Evolutionary conservation across 2,888 invertebrate species (phyloP).

Genomic region (Baronia brevicornis): DNA sequence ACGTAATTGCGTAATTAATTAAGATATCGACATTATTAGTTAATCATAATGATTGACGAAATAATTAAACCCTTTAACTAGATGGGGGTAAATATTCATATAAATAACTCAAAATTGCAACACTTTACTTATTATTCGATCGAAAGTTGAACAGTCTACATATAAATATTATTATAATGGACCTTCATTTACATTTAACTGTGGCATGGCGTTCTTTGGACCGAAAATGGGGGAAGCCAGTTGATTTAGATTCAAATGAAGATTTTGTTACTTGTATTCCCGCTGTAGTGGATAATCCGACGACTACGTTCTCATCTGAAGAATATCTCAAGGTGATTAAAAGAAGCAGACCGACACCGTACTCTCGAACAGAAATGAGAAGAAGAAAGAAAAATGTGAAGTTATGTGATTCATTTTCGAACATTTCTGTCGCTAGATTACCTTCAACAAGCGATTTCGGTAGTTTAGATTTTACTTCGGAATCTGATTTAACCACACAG

Average conservation of each 20-base stretch:
- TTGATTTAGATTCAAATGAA: constrained; percentile 37
- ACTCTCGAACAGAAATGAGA: not conserved
- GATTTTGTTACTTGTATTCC: constrained; percentile 29
- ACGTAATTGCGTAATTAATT: too few relatives aligned
- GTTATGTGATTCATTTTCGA: constrained; percentile 30
- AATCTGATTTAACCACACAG: not conserved
- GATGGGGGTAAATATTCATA: too few relatives aligned
- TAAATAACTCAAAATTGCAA: too few relatives aligned
- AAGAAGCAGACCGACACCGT: constrained; percentile 22
- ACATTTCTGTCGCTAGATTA: constrained; percentile 33
- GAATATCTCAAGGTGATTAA: constrained; percentile 32
- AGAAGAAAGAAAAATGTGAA: constrained; percentile 21
- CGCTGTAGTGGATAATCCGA: constrained; percentile 33
- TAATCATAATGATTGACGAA: too few relatives aligned
- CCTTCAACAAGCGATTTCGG: constrained; percentile 23
- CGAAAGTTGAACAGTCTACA: too few relatives aligned
- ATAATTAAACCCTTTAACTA: too few relatives aligned
- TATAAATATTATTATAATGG: too few relatives aligned
- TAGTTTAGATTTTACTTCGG: not conserved
- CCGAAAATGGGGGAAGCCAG: constrained; percentile 43
- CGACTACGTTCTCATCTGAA: constrained; percentile 46
- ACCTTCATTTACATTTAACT: constrained; percentile 45
- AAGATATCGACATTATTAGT: too few relatives aligned
- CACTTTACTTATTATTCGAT: too few relatives aligned
- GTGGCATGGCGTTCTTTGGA: constrained; percentile 44